Conservation (phyloP, 2,797 vertebrate species). For the Pelodytes ibericus region DNA sequence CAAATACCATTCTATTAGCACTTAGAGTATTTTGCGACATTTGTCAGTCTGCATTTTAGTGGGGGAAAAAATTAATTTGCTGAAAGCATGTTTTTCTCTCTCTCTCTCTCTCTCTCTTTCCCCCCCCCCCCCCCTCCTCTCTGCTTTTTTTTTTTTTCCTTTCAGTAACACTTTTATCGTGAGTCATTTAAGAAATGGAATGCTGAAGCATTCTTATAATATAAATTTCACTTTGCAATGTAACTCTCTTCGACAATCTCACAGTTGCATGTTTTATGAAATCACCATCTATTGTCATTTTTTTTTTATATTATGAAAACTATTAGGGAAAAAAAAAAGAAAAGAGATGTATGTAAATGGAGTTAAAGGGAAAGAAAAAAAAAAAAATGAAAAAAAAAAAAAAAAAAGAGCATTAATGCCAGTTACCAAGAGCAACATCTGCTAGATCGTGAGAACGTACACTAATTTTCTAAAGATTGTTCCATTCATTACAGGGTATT, state of each 20-base stretch:
- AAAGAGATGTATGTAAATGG: slow-evolving; percentile 84
- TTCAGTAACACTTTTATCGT: slow-evolving; percentile 75
- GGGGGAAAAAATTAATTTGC: slow-evolving; percentile 78
- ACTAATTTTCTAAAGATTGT: slow-evolving; percentile 93
- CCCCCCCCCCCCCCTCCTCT: slow-evolving; percentile 75
- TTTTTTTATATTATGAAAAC: slow-evolving; percentile 87
- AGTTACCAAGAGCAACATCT: slow-evolving; percentile 87
- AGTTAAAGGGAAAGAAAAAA: slow-evolving; percentile 69
- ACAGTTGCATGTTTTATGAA: slow-evolving; percentile 83
- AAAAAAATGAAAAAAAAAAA: slow-evolving; percentile 61
- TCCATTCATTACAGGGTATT: slow-evolving; percentile 96
- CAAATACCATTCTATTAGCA: slow-evolving; percentile 81
- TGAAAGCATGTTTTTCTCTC: slow-evolving; percentile 77
- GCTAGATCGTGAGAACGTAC: slow-evolving; percentile 84
- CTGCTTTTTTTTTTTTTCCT: slow-evolving; percentile 77
- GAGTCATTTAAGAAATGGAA: slow-evolving; percentile 84
- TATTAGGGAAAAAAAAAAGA: slow-evolving; percentile 84
- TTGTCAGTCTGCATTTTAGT: slow-evolving; percentile 76
- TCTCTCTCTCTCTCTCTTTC: slow-evolving; percentile 78
- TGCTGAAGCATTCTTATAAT: slow-evolving; percentile 76
- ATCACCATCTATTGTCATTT: slow-evolving; percentile 90
- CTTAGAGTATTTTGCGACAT: slow-evolving; percentile 76
- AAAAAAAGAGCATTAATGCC: slow-evolving; percentile 77
- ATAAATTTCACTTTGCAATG: slow-evolving; percentile 80
- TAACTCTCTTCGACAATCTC: slow-evolving; percentile 75